Conservation (phyloP, 2,797 vertebrate genomes). For the Dicrostonyx torquatus region DNA sequence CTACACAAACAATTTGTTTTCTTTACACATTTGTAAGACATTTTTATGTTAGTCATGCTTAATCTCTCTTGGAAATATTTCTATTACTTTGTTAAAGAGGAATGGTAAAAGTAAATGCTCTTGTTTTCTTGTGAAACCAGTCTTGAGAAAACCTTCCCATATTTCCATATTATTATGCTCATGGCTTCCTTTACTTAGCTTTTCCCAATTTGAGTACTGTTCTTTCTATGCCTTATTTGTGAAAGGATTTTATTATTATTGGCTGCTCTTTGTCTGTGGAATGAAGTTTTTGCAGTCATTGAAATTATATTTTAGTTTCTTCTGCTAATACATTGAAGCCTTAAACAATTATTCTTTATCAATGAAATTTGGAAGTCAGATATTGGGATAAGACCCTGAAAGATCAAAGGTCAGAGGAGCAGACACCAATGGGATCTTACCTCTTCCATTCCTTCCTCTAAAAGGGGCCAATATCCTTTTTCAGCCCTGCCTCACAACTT, state of each 20-base stretch:
- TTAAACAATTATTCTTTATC: too few relatives aligned
- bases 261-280: not conserved
- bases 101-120: not conserved
- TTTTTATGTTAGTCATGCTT: not conserved
- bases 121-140: not conserved
- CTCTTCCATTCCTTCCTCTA: too few relatives aligned
- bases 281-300: not conserved
- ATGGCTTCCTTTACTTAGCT: not conserved
- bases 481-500: too few relatives aligned
- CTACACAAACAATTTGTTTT: not conserved
- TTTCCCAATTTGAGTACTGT: not conserved
- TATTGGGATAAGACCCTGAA: too few relatives aligned
- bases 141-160: not conserved
- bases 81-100: not conserved
- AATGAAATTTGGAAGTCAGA: too few relatives aligned
- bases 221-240: not conserved
- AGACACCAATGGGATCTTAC: too few relatives aligned
- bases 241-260: not conserved
- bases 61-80: not conserved
- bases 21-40: not conserved
- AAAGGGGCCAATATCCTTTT: too few relatives aligned
- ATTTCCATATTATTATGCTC: not conserved
- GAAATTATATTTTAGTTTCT: not conserved
- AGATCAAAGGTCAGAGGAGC: too few relatives aligned
- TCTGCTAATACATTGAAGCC: not conserved